Conservation (phyloP, 2,888 invertebrate genomes). For the Eupsilia transversa region DNA sequence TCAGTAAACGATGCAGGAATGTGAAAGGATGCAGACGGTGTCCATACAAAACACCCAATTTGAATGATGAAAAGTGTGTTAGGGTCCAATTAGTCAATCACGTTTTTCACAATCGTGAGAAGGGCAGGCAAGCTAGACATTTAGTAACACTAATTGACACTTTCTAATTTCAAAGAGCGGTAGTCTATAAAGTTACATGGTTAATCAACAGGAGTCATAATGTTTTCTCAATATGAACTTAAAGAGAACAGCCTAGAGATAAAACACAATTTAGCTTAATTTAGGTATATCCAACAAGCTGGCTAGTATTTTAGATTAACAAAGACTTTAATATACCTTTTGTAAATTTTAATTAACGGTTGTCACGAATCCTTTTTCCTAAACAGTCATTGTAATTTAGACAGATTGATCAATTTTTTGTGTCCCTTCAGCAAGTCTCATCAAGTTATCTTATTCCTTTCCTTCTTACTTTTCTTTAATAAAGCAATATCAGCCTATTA, state of each 20-base stretch:
- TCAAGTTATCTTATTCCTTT: background rate
- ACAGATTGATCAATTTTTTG: background rate
- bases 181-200: background rate
- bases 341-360: background rate
- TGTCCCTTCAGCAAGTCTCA: too few species aligned
- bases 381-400: background rate
- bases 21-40: conserved; percentile 46
- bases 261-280: background rate
- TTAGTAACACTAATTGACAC: background rate
- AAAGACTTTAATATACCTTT: background rate
- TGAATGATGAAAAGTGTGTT: conserved; percentile 50
- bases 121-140: background rate
- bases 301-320: background rate
- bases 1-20: conserved; percentile 40
- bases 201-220: background rate
- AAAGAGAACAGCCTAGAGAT: background rate
- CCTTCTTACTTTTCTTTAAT: background rate
- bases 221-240: background rate
- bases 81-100: conserved; percentile 48
- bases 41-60: conserved; percentile 50
- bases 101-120: conserved; percentile 32
- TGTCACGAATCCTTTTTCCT: background rate
- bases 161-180: conserved; percentile 7
- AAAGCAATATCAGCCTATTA: background rate
- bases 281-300: background rate